Evolutionary conservation across 1,140 invertebrate species (phyloP), one percentile per base, ranked within the genome.

Genomic region (Pseudomyrmex sp.): DNA sequence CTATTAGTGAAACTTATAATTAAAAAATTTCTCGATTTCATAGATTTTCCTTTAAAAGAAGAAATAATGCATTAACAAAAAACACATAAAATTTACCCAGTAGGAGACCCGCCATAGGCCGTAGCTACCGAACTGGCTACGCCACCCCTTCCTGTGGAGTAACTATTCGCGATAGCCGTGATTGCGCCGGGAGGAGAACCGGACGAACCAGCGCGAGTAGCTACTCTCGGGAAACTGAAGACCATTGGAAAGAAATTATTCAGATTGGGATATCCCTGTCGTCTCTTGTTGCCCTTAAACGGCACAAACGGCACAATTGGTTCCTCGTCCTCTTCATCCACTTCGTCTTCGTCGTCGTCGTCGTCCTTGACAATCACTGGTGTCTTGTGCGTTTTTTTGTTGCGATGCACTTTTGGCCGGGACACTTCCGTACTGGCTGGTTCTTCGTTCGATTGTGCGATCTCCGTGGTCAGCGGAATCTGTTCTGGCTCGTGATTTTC

Each of bases 101-200:
- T 88, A 0, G 92, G 89, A 26, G 89, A 87, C 66, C 92, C 92
- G 3, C 95, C 95, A 69, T 95, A 95, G 54, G 94, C 94, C 35
- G 95, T 94, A 0, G 95, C 95, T 15, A 95, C 93, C 12, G 95
- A 95, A 75, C 93, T 94, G 1, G 95, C 95, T 12, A 95, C 91
- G 1, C 95, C 95, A n/a, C 94, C 91, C 83, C 92, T 94, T 2
- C 92, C 92, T 52, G 94, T 95, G 15, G 95, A 95, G 69, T 95
- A 95, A 88, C 95, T 95, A 82, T 95, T 95, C 7, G 95, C 95
- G 9, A 95, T 93, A 0, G 95, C 95, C 0, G 95, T 94, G 4
- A 94, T 92, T 1, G 91, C 74, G 15, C 93, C 93, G 26, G 93
- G 92, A 1, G 80, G 59, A 1, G 91, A 88, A 7, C 88, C 90